Conservation (phyloP, 2,113 vertebrate genomes). For the Esox niger region DNA sequence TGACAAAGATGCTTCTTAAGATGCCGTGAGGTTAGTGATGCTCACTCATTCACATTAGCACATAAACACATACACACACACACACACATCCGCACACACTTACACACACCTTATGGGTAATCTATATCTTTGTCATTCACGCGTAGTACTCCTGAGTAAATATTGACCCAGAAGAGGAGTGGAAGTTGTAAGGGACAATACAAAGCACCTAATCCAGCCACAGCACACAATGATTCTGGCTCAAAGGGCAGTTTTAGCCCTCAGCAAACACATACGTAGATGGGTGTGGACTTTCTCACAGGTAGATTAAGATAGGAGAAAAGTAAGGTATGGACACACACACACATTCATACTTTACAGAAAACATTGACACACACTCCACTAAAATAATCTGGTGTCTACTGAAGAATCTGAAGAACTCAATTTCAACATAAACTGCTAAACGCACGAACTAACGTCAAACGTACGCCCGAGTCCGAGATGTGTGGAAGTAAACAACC, state of each 20-base stretch:
- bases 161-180: constrained; percentile 25
- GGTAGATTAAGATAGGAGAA: neutral
- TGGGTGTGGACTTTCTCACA: constrained; percentile 2
- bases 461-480: neutral
- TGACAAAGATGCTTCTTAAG: neutral
- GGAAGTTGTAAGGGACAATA: constrained; percentile 17
- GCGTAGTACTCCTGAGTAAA: constrained; percentile 18
- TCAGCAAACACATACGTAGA: constrained; percentile 9
- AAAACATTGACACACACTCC: neutral
- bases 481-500: neutral
- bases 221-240: constrained; percentile 8
- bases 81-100: constrained; percentile 24
- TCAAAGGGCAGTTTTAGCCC: constrained; percentile 14
- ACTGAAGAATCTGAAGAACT: neutral
- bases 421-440: neutral
- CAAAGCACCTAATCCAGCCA: constrained; percentile 12
- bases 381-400: neutral
- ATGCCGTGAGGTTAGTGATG: neutral
- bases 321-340: constrained; percentile 1
- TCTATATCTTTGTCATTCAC: constrained; percentile 16
- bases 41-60: neutral
- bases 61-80: constrained; percentile 16
- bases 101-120: constrained; percentile 2
- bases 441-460: neutral
- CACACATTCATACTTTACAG: constrained; percentile 7